phyloP scores from a whole-genome alignment of 1,140 invertebrate genomes.

The Drosophila sturtevanti region DNA sequence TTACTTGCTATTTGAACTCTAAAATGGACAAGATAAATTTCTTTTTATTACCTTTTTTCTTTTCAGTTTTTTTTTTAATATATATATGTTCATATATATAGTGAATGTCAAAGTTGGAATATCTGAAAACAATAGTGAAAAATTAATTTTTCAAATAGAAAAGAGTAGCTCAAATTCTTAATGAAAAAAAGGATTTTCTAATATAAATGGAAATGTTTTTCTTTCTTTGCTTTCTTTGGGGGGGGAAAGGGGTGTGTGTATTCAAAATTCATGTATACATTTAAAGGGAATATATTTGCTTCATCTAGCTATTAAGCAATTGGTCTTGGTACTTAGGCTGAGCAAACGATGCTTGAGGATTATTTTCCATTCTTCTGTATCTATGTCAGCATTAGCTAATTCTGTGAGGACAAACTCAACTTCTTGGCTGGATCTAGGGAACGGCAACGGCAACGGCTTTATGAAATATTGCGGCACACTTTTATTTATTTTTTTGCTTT shows the following conservation, averaged over 20 bases:
- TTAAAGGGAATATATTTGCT: not conserved
- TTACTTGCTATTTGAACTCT: no score
- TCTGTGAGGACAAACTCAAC: constrained; percentile 38
- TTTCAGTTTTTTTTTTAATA: no score
- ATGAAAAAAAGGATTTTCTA: no score
- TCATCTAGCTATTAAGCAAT: constrained; percentile 14
- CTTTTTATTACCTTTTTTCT: no score
- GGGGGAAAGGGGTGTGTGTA: no score
- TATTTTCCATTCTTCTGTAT: constrained; percentile 66
- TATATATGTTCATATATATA: no score
- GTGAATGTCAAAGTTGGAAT: no score
- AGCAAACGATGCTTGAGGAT: constrained; percentile 62
- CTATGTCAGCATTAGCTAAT: constrained; percentile 77
- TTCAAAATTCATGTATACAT: not conserved
- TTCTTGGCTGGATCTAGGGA: not conserved
- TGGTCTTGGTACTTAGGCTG: constrained; percentile 46
- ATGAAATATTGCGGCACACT: constrained; percentile 73
- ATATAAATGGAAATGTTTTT: not conserved
- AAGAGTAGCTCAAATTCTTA: no score
- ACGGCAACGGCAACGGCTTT: constrained; percentile 32
- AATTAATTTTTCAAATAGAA: not conserved
- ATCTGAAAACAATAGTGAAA: no score
- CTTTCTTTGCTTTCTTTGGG: not conserved
- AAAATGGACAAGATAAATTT: no score
- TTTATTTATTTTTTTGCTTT: constrained; percentile 31